Evolutionary conservation across 2,797 vertebrate genomes (phyloP), one percentile per base, ranked within the genome.

Genomic region (Leptodactylus fallax): DNA sequence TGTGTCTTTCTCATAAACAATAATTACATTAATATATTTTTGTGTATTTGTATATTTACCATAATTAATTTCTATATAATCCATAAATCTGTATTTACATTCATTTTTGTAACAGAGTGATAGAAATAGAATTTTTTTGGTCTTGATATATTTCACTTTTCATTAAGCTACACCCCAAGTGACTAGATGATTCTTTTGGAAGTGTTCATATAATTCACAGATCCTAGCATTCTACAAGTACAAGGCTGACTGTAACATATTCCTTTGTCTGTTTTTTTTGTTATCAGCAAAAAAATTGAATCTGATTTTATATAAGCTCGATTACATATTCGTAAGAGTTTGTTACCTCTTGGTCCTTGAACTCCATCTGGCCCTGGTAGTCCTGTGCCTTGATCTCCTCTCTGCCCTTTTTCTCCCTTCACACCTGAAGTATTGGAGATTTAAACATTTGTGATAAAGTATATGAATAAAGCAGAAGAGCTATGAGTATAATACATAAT

Each of bases 321-420:
- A n/a, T 69, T 27, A 36, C 27, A 17, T 21, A 21, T 25, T 67
- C 47, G 9, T 36, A 36, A 56, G 7, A 72, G 23, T 51, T 58
- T 16, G 1, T 76, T 89, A 95, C 94, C 94, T 94, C 89, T 91
- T 89, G 88, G 86, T 65, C 93, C 93, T 85, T 95, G 94, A 47
- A 92, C 92, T 91, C 95, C 94, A 14, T 94, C 94, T 1, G 91
- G 91, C 78, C 94, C 93, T 9, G 91, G 92, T 53, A 93, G 92
- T 49, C 91, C 95, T 91, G 81, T 92, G 67, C 94, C 93, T 79
- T 90, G 45, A 87, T 90, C 93, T 14, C 95, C 93, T 4, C 87
- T 83, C 7, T 69, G 4, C 0, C 92, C 94, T 92, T 95, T 95
- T 21, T 77, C 47, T 81, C 94, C 93, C 79, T 95, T 96, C 25